phyloP scores from a whole-genome alignment of 2,113 vertebrate species.

The Trichechus manatus region DNA sequence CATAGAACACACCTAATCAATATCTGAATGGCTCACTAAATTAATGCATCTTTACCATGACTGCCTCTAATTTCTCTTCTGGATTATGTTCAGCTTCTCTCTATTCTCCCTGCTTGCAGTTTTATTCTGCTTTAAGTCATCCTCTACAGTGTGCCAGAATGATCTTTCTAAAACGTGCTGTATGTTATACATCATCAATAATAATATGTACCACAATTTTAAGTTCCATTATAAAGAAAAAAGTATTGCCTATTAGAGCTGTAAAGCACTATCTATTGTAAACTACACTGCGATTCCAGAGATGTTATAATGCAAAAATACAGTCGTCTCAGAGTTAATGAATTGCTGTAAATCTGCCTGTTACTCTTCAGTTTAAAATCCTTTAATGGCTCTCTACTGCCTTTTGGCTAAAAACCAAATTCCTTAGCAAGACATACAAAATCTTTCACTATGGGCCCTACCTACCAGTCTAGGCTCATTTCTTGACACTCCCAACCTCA shows the following conservation, averaged over 20 bases:
- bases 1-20: not conserved
- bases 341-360: slow-evolving; percentile 37
- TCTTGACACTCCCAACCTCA: slow-evolving; percentile 53
- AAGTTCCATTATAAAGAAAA: slow-evolving; percentile 30
- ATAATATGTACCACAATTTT: not conserved
- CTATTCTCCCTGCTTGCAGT: not conserved
- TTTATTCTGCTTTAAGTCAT: not conserved
- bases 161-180: not conserved
- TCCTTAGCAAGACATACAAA: slow-evolving; percentile 41
- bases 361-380: not conserved
- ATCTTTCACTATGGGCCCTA: not conserved
- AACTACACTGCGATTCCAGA: not conserved
- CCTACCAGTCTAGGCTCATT: slow-evolving; percentile 21
- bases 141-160: not conserved
- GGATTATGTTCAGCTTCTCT: not conserved
- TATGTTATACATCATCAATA: not conserved
- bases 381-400: too few species aligned
- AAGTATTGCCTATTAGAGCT: not conserved
- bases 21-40: slow-evolving; percentile 3
- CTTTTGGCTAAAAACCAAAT: not conserved
- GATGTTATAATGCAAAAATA: not conserved
- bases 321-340: not conserved
- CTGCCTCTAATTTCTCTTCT: slow-evolving; percentile 16
- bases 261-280: not conserved
- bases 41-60: not conserved